Evolutionary conservation across 2,888 invertebrate genomes (phyloP), one percentile per base, ranked within the genome.

Genomic region (Gerris lacustris): DNA sequence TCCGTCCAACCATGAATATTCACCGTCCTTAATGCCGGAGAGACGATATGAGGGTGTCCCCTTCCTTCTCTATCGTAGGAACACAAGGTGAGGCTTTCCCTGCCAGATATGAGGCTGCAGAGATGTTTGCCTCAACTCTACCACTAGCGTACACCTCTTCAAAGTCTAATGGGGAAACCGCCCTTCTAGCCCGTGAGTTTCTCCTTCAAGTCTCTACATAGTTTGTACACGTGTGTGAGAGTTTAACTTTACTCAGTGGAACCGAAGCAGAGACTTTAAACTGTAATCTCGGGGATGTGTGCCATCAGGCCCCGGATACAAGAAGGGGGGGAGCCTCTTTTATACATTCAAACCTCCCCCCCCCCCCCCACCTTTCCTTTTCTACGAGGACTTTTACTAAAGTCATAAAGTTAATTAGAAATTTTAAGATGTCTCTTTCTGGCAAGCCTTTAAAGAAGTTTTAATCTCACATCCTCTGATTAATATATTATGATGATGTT

Each of bases 1-100:
- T 55, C 55, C 55, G 55, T 55, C 55, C 55, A 55, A 55, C 55
- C 55, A 55, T 55, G 55, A 55, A 55, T 55, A 55, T 55, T 55
- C 55, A 55, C 55, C 55, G 55, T 55, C 55, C 55, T 55, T 55
- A 55, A 55, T 55, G 11, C 55, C 55, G 55, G 9, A 55, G 55
- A 55, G 55, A 55, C 55, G 55, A 11, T 55, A 55, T 55, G 55
- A 55, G 55, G 55, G 55, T 5, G 55, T 55, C 55, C 55, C 15
- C 55, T 55, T 55, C 2, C 55, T 55, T 55, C 55, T 15, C 15
- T 5, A 5, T 55, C 15, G 15, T 55, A 55, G 11, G 9, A 55
- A 55, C 15, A 55, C 55, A 11, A 55, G 9, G 55, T 31, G 31
- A 31, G 31, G 31, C 31, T 31, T 31, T 31, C 31, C 15, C 55